Conservation (phyloP, 2,888 invertebrate genomes). For the Stenotaenia linearis region DNA sequence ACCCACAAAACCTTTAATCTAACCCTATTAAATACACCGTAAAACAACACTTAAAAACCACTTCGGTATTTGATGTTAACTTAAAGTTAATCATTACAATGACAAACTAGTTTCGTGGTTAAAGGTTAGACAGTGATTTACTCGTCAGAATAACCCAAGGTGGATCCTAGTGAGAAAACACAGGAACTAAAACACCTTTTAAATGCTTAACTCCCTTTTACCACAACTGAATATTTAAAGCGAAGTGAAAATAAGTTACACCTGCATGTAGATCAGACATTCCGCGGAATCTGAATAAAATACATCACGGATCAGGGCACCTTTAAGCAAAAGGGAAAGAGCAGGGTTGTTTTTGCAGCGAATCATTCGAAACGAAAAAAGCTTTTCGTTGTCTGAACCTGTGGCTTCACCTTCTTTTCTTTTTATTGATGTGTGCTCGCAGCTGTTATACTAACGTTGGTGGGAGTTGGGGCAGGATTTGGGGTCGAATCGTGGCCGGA, state of each 20-base stretch:
- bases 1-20: too few species aligned
- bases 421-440: conserved; percentile 8
- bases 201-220: background rate
- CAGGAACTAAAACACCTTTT: background rate
- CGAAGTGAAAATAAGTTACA: background rate
- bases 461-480: background rate
- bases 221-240: background rate
- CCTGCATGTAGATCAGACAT: background rate
- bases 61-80: too few species aligned
- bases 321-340: background rate
- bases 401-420: conserved; percentile 10
- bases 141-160: too few species aligned
- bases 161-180: background rate
- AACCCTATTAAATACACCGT: too few species aligned
- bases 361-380: background rate
- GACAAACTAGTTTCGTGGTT: too few species aligned
- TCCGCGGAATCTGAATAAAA: background rate
- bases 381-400: conserved; percentile 26
- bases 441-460: background rate
- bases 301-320: background rate
- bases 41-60: too few species aligned
- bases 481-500: background rate
- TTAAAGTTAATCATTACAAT: too few species aligned
- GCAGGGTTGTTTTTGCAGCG: background rate
- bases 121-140: too few species aligned